Conservation (phyloP, 2,113 vertebrate genomes). For the Nothoprocta perdicaria region DNA sequence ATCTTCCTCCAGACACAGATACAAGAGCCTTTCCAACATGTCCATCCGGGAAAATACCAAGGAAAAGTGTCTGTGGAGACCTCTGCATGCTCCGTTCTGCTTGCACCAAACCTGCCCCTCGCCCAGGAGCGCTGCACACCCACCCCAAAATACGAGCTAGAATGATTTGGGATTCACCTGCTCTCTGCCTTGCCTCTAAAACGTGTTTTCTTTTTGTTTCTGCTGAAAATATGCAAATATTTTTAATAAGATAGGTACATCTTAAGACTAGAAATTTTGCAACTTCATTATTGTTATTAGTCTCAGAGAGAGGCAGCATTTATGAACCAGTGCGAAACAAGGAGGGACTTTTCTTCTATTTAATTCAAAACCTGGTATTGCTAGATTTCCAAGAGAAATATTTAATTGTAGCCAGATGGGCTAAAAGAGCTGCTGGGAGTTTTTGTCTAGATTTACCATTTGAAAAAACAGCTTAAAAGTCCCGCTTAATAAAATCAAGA, state of each 20-base stretch:
- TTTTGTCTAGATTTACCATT: background rate
- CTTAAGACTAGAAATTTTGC: background rate
- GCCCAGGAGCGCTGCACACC: background rate
- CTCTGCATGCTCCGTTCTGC: background rate
- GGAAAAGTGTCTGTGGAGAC: background rate
- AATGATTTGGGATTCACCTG: background rate
- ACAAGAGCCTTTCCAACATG: background rate
- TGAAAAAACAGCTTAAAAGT: background rate
- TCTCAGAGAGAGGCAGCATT: background rate
- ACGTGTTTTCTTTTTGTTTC: background rate
- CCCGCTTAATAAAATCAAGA: background rate
- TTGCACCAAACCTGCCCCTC: background rate
- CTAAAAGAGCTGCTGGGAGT: background rate
- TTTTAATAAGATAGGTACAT: background rate
- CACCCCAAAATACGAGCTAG: background rate
- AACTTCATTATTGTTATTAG: background rate
- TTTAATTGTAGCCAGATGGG: background rate
- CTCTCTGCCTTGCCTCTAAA: background rate
- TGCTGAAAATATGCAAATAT: background rate
- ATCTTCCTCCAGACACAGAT: background rate
- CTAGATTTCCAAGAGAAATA: background rate
- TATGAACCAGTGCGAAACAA: background rate
- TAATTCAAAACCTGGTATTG: background rate
- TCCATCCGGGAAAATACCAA: background rate
- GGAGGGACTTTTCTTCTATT: background rate